Base-by-base conservation (phyloP, 2,888 invertebrate species). In the Drosophila algonquin region DNA sequence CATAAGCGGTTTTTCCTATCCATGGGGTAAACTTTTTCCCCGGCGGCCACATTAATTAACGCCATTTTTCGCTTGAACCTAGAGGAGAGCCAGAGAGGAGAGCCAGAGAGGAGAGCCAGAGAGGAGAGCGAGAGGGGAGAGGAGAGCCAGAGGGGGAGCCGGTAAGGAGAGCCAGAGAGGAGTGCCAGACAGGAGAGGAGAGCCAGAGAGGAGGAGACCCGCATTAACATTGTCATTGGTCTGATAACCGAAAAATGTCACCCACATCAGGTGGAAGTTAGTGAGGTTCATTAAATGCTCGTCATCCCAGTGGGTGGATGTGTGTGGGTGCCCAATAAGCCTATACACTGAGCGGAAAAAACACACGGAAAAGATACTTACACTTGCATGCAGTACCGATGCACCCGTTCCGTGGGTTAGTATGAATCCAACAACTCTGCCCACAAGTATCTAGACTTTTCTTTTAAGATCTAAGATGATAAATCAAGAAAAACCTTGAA, bases 271-370 rank as follows among this genome's bases (percentile, higher is more conserved):
- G 59, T 59, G 68, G 53, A 47, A 24, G 18, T 21, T 7, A 16
- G 53, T 58, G 44, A 40, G 81, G 85, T 82, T 84, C 69, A 82
- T 85, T 87, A 79, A 85, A 87, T 71, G 77, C 75, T 81, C 82
- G 75, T 87, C 79, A 58, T 14, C 1, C 16, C 1, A 24, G 21
- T 57, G 4, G 48, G 52, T 30, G 46, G 16, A 8, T 52, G 48
- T 50, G 50, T 60, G 53, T 21, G n/a, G 10, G 35, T 44, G 44
- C 32, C 57, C 30, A 24, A 18, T 18, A 10, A 24, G 35, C 12
- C 7, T 40, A 16, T 40, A 16, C 40, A 40, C n/a, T 40, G 40
- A n/a, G 40, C 40, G 8, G 27, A n/a, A n/a, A n/a, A n/a, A n/a
- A 40, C 7, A 40, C 14, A 6, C 40, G 14, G 7, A 40, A 2